A percentile compares a stretch with the other conserved stretches of the same genome.
Conservation (phyloP, 2,113 vertebrate genomes). For the Muntiacus reevesi region DNA sequence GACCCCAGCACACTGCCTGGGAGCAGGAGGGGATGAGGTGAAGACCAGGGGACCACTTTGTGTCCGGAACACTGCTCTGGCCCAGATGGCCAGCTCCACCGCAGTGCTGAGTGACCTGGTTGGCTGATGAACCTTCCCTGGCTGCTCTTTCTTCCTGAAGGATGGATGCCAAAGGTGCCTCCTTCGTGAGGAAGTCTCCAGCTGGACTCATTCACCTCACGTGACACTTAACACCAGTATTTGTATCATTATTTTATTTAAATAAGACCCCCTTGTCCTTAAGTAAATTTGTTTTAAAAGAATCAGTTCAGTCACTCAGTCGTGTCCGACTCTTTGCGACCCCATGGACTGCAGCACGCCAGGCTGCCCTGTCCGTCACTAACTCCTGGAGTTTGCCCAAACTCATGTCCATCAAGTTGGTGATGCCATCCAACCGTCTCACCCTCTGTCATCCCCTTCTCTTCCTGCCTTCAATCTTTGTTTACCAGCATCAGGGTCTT, state of each 20-base stretch:
- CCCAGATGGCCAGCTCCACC: neutral
- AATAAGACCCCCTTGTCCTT: neutral
- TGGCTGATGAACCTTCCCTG: accelerated
- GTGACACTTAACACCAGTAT: accelerated
- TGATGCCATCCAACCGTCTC: neutral
- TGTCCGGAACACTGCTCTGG: neutral
- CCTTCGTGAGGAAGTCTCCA: neutral
- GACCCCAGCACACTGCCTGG: accelerated
- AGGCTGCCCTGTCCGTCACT: neutral
- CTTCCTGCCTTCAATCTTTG: neutral
- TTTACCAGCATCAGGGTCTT: neutral
- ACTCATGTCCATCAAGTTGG: neutral
- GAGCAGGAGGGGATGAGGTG: too few relatives aligned
- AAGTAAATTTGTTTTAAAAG: neutral
- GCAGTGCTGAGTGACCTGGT: neutral
- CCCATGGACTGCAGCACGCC: neutral
- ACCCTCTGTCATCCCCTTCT: neutral
- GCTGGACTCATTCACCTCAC: accelerated
- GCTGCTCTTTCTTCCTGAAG: neutral
- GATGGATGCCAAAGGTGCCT: accelerated
- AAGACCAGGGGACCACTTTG: neutral
- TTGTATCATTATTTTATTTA: neutral
- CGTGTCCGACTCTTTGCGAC: neutral
- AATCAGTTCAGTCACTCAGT: neutral
- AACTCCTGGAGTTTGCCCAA: neutral